Conservation (phyloP, 2,113 vertebrate species). For the Tachysurus vachellii region DNA sequence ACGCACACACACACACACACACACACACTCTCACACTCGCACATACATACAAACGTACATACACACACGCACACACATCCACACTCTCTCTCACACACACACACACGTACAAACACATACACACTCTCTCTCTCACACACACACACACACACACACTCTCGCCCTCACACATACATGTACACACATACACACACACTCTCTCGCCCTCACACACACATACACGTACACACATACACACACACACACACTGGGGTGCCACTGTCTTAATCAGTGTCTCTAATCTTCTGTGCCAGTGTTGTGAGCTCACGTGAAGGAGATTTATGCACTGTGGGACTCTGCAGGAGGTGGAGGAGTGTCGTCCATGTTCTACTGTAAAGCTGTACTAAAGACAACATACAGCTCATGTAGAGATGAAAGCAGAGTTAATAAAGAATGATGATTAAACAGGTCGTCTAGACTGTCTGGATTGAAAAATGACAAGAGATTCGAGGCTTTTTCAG, state of each 20-base stretch:
- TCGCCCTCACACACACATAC: too few species aligned
- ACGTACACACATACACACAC: not conserved
- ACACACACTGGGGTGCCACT: conserved; percentile 67
- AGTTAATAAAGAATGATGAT: not conserved
- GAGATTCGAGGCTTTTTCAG: not conserved
- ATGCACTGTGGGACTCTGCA: conserved; percentile 45
- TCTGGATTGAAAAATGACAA: not conserved
- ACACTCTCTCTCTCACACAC: conserved; percentile 57
- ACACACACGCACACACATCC: not conserved
- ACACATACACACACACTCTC: too few species aligned
- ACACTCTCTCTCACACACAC: not conserved
- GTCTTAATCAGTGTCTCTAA: conserved; percentile 76
- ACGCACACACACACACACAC: too few species aligned
- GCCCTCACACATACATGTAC: too few species aligned
- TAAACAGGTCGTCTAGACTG: not conserved
- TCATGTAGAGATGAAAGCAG: not conserved
- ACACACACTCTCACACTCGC: too few species aligned
- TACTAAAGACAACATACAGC: not conserved
- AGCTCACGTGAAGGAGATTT: conserved; percentile 65
- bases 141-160: too few species aligned
- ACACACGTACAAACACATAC: conserved; percentile 24
- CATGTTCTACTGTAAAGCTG: conserved; percentile 18
- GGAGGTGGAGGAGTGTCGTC: conserved; percentile 9
- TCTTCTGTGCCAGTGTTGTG: conserved; percentile 71
- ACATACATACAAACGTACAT: too few species aligned